These are phyloP conservation scores for Drosophila sucinea DNA, from an alignment of 1,140 invertebrate species.

Conservation along the genomic window DNA sequence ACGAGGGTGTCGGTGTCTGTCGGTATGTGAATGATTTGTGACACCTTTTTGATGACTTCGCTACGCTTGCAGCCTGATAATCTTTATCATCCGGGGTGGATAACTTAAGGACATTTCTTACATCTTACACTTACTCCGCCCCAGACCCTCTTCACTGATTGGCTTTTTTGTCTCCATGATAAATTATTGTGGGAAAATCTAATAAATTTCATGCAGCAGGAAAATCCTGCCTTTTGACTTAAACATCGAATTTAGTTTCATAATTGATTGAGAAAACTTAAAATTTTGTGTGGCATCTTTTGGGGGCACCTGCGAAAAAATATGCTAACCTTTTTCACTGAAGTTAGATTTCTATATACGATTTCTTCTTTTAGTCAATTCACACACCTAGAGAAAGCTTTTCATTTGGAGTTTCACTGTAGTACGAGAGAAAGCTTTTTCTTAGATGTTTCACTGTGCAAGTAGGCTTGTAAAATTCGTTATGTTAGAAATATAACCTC, in stretches of 20 bases:
- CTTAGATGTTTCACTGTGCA: no score
- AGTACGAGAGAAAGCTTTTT: no score
- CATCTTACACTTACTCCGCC: background rate
- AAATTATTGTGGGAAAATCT: slow-evolving; percentile 70
- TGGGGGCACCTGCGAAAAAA: background rate
- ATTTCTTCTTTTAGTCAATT: background rate
- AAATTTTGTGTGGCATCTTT: background rate
- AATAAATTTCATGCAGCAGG: slow-evolving; percentile 29
- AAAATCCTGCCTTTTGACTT: no score
- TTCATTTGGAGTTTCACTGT: no score
- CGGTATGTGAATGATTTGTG: slow-evolving; percentile 71
- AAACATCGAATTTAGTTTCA: background rate
- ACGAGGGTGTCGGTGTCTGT: slow-evolving; percentile 5
- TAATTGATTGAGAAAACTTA: background rate
- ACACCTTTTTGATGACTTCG: slow-evolving; percentile 59
- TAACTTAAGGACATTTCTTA: slow-evolving; percentile 23
- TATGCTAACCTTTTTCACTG: background rate
- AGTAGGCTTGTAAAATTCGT: no score
- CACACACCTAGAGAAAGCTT: background rate
- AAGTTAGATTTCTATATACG: no score
- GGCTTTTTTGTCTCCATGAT: slow-evolving; percentile 44
- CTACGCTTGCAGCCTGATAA: slow-evolving; percentile 44
- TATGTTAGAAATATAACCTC: no score
- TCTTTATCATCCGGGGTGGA: slow-evolving; percentile 31
- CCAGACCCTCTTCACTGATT: slow-evolving; percentile 24